These are phyloP conservation scores for Enteromius fasciolatus DNA, from an alignment of 2,797 vertebrate genomes.

Conservation along the genomic window DNA sequence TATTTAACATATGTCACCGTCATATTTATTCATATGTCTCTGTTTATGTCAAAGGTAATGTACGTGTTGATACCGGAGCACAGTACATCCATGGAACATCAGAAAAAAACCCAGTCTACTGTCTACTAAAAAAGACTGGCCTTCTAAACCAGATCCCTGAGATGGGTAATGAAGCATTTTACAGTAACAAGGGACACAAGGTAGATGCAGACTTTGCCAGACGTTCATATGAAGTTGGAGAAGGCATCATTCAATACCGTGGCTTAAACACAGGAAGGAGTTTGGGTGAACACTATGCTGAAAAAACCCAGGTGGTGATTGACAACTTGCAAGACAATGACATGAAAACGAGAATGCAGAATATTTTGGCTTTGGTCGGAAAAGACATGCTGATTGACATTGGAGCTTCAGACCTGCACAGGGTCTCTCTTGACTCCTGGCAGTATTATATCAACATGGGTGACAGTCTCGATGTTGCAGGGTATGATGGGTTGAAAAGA, in stretches of 20 bases:
- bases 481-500: conserved; percentile 51
- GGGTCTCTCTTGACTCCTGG: conserved; percentile 59
- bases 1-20: not conserved
- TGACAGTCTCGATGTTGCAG: conserved; percentile 53
- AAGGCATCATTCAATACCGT: conserved; percentile 27
- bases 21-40: not conserved
- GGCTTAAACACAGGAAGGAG: conserved; percentile 40
- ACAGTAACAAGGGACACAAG: conserved; percentile 43
- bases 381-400: conserved; percentile 57
- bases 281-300: conserved; percentile 58
- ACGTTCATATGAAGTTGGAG: conserved; percentile 51
- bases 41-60: conserved; percentile 50
- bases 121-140: conserved; percentile 50
- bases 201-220: conserved; percentile 31
- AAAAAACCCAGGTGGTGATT: conserved; percentile 43
- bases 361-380: conserved; percentile 56
- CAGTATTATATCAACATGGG: conserved; percentile 57
- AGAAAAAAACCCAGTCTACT: conserved; percentile 59
- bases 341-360: conserved; percentile 16
- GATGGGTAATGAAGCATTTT: conserved; percentile 37
- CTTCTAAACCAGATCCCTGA: conserved; percentile 52
- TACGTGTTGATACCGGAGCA: conserved; percentile 60
- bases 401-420: conserved; percentile 56
- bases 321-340: conserved; percentile 30
- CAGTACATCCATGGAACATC: conserved; percentile 63